Conservation (phyloP, 1,140 invertebrate species). For the Dreissena polymorpha region DNA sequence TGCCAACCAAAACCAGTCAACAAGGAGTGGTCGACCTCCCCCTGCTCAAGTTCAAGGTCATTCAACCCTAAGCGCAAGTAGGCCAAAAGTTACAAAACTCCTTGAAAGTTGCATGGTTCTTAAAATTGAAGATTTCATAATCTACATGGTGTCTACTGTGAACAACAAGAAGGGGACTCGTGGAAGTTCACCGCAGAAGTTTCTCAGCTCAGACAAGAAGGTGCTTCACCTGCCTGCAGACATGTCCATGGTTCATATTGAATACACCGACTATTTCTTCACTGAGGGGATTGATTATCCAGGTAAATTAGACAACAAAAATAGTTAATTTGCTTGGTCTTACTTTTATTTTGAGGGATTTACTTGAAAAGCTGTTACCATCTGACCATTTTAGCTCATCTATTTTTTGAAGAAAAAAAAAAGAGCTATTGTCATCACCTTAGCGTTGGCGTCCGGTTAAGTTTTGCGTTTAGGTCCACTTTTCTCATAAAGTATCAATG, state of each 20-base stretch:
- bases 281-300: conserved; percentile 96
- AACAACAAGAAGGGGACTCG: conserved; percentile 78
- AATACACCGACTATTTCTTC: conserved; percentile 98
- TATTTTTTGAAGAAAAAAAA: no score
- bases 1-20: conserved; percentile 32
- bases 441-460: no score
- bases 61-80: conserved; percentile 57
- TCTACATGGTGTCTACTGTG: conserved; percentile 81
- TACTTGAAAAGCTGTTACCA: no score
- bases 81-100: conserved; percentile 89
- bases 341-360: no score
- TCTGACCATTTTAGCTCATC: no score
- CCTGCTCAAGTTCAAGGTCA: conserved; percentile 42
- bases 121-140: conserved; percentile 88
- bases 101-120: conserved; percentile 96
- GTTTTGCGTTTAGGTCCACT: no score
- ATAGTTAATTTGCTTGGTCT: neutral
- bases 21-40: neutral
- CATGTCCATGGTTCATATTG: conserved; percentile 94
- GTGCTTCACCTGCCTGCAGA: conserved; percentile 91
- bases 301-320: conserved; percentile 81
- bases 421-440: no score
- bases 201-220: conserved; percentile 92
- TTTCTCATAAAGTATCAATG: no score
- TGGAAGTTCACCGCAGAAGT: conserved; percentile 86